Evolutionary conservation across 2,888 invertebrate species (phyloP).

Genomic region (Parasteatoda lunata): DNA sequence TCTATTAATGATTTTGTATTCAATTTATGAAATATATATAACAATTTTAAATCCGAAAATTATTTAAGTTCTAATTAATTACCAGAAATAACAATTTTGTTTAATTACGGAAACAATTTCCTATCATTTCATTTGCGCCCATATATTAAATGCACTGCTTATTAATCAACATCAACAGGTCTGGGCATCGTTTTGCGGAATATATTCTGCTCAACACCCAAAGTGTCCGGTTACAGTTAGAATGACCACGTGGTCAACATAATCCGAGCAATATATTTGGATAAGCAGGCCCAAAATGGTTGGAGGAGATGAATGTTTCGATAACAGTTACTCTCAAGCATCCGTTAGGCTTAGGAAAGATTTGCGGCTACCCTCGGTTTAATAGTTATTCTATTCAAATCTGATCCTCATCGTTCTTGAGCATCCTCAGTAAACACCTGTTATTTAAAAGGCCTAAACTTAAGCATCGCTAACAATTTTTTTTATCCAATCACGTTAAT

Average conservation of each 20-base stretch:
- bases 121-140: not conserved
- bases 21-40: too few species aligned
- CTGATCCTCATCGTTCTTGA: too few species aligned
- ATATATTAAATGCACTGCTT: too few species aligned
- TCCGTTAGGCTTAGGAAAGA: constrained; percentile 51
- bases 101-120: not conserved
- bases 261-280: constrained; percentile 10
- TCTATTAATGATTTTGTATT: too few species aligned
- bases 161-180: constrained; percentile 23
- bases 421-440: too few species aligned
- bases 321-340: not conserved
- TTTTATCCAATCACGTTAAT: too few species aligned
- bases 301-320: not conserved
- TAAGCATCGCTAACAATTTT: too few species aligned
- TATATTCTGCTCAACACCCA: constrained; percentile 21
- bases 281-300: constrained; percentile 2
- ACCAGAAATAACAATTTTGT: too few species aligned
- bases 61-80: too few species aligned
- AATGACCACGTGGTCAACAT: constrained; percentile 42
- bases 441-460: too few species aligned
- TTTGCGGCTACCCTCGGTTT: constrained; percentile 21
- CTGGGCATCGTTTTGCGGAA: constrained; percentile 21
- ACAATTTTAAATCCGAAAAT: too few species aligned
- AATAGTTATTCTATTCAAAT: constrained; percentile 14
- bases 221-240: constrained; percentile 6